Evolutionary conservation across 2,113 vertebrate species (phyloP).

Genomic region (Accipiter cooperii): DNA sequence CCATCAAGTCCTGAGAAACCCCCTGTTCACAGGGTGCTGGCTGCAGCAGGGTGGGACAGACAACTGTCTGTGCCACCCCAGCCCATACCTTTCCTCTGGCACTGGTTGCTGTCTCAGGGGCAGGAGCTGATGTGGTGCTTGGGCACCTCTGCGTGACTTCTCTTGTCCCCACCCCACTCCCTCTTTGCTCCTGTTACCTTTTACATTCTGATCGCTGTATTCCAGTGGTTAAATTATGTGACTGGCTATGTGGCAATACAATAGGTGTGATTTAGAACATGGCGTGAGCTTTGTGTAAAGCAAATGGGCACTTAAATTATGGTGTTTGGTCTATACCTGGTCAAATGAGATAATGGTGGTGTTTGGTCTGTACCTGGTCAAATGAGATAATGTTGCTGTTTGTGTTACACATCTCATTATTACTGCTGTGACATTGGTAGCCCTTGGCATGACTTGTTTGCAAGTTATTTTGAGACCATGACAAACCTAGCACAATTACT

Average conservation of each 20-base stretch:
- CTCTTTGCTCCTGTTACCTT: background rate
- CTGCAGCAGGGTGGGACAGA: background rate
- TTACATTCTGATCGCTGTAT: accelerated
- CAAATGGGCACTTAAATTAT: background rate
- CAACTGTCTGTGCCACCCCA: accelerated
- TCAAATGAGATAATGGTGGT: background rate
- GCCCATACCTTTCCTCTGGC: background rate
- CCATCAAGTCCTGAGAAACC: background rate
- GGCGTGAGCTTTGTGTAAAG: background rate
- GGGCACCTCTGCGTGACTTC: background rate
- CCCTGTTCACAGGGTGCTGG: background rate
- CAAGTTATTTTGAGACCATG: background rate
- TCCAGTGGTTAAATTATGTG: background rate
- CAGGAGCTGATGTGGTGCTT: background rate
- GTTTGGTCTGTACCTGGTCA: background rate
- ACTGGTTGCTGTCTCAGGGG: background rate
- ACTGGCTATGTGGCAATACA: background rate
- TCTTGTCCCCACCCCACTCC: background rate
- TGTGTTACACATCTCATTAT: background rate
- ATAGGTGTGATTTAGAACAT: background rate
- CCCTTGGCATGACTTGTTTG: accelerated
- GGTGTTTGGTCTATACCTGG: background rate
- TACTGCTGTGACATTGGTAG: background rate
- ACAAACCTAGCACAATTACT: background rate
- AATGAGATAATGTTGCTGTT: background rate